Evolutionary conservation across 2,113 vertebrate species (phyloP), one percentile per base, ranked within the genome.

Genomic region (Tamias sibiricus): DNA sequence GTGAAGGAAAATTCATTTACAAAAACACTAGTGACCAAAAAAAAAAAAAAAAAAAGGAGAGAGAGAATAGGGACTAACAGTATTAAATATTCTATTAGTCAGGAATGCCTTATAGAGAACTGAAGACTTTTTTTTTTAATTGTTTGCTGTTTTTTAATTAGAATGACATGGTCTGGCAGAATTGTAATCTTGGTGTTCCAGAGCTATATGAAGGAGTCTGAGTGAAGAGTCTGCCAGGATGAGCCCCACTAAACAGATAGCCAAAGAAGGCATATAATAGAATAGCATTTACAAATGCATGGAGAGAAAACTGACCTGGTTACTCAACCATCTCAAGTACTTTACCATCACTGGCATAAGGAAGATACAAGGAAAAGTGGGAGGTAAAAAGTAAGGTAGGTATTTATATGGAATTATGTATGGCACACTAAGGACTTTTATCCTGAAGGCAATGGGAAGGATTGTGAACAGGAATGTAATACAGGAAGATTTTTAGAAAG

Each of bases 1-100:
- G 62, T 75, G 62, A 96, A 95, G 37, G 44, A 79, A 96, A 97
- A 66, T 28, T 80, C 26, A 92, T 49, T 71, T 26, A 92, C n/a
- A 49, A 95, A 91, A 96, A 35, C 68, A 91, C n/a, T 57, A 88
- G 19, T 92, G 10, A 52, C 49, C 13, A 11, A 49, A 49, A 52
- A 52, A 52, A 52, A 52, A 49, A 49, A 49, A 14, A 52, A 52
- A 52, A 52, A 47, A 47, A 5, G 85, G 19, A 94, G 10, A 75
- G n/a, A n/a, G 93, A 93, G 57, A 74, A 85, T 1, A 89, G 32
- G 37, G n/a, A 91, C 6, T 66, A 17, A 84, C 2, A 59, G 54
- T 28, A 76, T 32, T 49, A 49, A 79, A n/a, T 35, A 82, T 59
- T 35, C 35, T 54, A 91, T 52, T 35, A 22, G 76, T 62, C 37